phyloP scores from a whole-genome alignment of 2,797 vertebrate genomes.

The Diplodus sargus region DNA sequence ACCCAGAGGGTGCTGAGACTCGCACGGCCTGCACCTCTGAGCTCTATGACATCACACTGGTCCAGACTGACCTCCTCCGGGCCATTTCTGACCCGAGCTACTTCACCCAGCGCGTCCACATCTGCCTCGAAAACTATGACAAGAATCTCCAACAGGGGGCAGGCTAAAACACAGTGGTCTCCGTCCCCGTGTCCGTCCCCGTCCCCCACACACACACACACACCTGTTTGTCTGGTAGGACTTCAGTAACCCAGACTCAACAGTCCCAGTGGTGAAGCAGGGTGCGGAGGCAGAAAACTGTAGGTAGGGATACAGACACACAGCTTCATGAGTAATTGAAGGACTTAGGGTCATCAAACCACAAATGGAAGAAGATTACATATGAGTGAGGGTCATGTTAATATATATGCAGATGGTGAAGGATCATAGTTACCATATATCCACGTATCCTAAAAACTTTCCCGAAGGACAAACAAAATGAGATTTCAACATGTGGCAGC shows the following conservation, averaged over 20 bases:
- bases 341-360: background rate
- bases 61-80: slow-evolving; percentile 90
- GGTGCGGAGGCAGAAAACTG: slow-evolving; percentile 1
- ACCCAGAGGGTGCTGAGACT: slow-evolving; percentile 67
- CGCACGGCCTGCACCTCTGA: slow-evolving; percentile 82
- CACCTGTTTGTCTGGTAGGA: background rate
- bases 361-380: background rate
- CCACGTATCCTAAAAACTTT: background rate
- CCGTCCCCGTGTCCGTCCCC: no score
- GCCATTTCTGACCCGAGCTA: slow-evolving; percentile 89
- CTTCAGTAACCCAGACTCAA: background rate
- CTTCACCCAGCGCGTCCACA: slow-evolving; percentile 85
- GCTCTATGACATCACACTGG: slow-evolving; percentile 87
- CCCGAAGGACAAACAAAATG: background rate
- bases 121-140: slow-evolving; percentile 90
- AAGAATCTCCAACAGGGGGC: slow-evolving; percentile 82
- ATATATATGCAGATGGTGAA: background rate
- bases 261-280: background rate
- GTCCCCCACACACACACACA: no score
- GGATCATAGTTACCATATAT: background rate
- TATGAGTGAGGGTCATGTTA: slow-evolving; percentile 1
- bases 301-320: background rate
- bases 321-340: background rate
- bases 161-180: slow-evolving; percentile 45
- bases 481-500: background rate